Percentiles rank a stretch among this genome's conserved stretches.
Evolutionary conservation across 2,113 vertebrate genomes (phyloP).

Genomic region (Podilymbus podiceps): DNA sequence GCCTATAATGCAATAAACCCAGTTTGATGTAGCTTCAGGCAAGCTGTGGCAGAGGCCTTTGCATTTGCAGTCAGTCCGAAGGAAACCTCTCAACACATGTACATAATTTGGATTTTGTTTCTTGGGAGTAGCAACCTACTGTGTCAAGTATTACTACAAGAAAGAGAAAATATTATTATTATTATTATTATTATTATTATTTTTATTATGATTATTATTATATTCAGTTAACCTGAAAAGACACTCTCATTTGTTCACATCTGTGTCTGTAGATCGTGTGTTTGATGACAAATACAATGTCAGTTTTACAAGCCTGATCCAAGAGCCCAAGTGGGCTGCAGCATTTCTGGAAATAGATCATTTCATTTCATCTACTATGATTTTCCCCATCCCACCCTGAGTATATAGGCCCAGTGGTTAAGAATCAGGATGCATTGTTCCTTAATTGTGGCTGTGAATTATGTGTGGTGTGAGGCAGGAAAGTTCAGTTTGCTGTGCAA

Average conservation of each 20-base stretch:
- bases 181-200: not conserved
- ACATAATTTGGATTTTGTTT: not conserved
- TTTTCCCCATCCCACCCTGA: not conserved
- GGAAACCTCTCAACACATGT: not conserved
- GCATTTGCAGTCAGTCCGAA: not conserved
- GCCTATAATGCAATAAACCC: not conserved
- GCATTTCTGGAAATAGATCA: not conserved
- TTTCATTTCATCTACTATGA: fast-evolving
- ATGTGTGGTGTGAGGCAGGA: not conserved
- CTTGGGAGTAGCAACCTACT: not conserved
- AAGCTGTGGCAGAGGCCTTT: not conserved
- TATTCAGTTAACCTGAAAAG: not conserved
- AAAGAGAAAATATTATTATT: not conserved
- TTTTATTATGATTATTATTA: not conserved
- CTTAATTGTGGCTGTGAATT: not conserved
- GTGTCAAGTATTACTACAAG: not conserved
- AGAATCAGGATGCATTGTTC: not conserved
- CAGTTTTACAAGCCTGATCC: not conserved
- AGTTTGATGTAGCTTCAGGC: not conserved
- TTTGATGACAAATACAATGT: not conserved
- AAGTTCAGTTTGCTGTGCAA: not conserved
- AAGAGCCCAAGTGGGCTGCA: not conserved
- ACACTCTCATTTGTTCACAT: not conserved
- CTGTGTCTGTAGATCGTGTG: not conserved
- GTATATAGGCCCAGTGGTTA: fast-evolving